Evolutionary conservation across 2,888 invertebrate genomes (phyloP), one percentile per base, ranked within the genome.

Genomic region (Megaustenia siamemsis): DNA sequence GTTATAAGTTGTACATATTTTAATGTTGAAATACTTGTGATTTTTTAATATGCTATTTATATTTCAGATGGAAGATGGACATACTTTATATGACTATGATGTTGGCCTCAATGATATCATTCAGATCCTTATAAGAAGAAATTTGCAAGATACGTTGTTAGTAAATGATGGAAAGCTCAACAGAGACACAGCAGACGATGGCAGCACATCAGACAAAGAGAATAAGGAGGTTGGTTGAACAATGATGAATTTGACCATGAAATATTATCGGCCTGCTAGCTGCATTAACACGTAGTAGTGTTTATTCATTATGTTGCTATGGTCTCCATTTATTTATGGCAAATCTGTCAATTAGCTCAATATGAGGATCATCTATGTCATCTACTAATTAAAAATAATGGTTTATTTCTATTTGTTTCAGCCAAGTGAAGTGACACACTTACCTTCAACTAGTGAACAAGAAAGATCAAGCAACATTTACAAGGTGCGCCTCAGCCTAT

Each of bases 61-160:
- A n/a, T 77, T 66, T 76, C 94, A 96, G 96, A 93, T 97, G 78
- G 96, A 96, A 93, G 95, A 96, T 95, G 96, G 96, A 0, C 96
- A 96, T 90, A 96, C 95, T 82, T 94, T 97, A 87, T 96, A 96
- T 93, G 97, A 97, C 93, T 97, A 97, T 92, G 95, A 96, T 90
- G 96, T 97, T 24, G 96, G 96, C 86, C 94, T 96, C 21, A 96
- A 97, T 94, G 96, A 97, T 93, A 96, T 97, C 32, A 95, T 97
- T 75, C 96, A 96, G 91, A 94, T 97, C 38, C 95, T 96, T 94
- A 94, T 95, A 28, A 88, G 90, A 49, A 86, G 87, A 75, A 84
- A 86, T 21, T n/a, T 73, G 24, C 38, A 81, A n/a, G 43, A 71
- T 24, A 18, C 60, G 3, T 15, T 49, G 28, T 32, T 53, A 43